phyloP scores from a whole-genome alignment of 64 coral and sea anemone genomes.

The Acropora yongei region DNA sequence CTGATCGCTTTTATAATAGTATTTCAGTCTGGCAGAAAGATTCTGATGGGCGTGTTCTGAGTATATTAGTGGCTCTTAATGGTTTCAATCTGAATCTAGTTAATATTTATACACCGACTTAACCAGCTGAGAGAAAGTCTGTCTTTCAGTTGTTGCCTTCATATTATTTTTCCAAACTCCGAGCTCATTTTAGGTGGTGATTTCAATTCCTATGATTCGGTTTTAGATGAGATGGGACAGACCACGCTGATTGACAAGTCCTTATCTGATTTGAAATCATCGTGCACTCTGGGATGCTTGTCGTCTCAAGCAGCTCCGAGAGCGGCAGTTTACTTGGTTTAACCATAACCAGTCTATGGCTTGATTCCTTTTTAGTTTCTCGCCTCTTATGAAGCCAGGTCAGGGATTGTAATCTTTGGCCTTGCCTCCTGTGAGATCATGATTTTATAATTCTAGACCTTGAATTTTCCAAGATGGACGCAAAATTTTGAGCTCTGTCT shows the following conservation, averaged over 20 bases:
- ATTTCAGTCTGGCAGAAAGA: neutral
- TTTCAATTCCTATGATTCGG: neutral
- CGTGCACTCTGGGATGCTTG: constrained; percentile 13
- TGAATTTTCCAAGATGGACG: neutral
- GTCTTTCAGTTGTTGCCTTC: neutral
- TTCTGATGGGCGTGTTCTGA: neutral
- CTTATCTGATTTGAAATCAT: neutral
- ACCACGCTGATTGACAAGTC: neutral
- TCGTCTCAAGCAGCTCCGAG: neutral
- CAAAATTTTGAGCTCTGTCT: neutral
- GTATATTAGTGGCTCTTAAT: neutral
- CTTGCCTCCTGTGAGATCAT: constrained; percentile 27
- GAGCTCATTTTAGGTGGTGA: neutral
- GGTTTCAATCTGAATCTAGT: neutral
- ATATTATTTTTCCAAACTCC: constrained; percentile 2
- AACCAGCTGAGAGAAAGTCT: neutral
- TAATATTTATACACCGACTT: constrained; percentile 29
- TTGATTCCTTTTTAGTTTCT: constrained; percentile 41
- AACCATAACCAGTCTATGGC: neutral
- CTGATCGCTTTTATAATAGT: neutral
- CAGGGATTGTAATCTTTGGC: neutral
- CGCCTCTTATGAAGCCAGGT: neutral
- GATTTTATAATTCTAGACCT: neutral
- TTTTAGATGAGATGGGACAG: neutral
- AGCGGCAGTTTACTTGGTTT: constrained; percentile 23